phyloP scores from a whole-genome alignment of 2,797 vertebrate species.

The Nothura maculosa region DNA sequence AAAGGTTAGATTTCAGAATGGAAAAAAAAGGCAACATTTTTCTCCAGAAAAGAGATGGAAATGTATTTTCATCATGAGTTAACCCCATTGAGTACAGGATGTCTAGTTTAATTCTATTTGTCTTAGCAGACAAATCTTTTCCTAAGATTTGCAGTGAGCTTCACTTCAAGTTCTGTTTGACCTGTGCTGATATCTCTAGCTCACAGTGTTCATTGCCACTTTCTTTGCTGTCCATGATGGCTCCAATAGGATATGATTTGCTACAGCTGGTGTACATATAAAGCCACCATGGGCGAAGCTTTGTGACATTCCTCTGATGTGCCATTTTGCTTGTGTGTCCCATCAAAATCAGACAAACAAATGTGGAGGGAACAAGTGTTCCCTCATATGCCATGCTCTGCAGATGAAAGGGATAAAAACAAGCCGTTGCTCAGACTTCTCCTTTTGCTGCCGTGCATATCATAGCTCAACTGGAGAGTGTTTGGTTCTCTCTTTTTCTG shows the following conservation, averaged over 20 bases:
- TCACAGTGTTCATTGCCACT: conserved; percentile 21
- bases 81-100: neutral
- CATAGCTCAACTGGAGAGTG: neutral
- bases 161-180: conserved; percentile 8
- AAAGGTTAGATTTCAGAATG: fast-evolving
- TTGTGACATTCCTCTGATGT: conserved; percentile 41
- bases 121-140: neutral
- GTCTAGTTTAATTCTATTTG: neutral
- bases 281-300: conserved; percentile 35
- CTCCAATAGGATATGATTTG: conserved; percentile 47
- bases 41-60: neutral
- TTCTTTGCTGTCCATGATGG: neutral
- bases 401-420: neutral
- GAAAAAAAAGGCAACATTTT: neutral
- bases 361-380: conserved; percentile 28
- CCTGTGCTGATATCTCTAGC: conserved; percentile 46
- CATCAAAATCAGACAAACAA: conserved; percentile 60
- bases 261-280: conserved; percentile 32
- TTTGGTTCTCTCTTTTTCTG: conserved; percentile 66
- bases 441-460: neutral
- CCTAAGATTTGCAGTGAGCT: neutral
- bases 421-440: neutral
- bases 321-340: conserved; percentile 19
- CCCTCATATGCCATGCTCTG: neutral
- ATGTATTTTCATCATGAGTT: neutral